These are phyloP conservation scores for Polydrusus pterygomalis DNA, from an alignment of 2,888 invertebrate species.

Conservation along the genomic window DNA sequence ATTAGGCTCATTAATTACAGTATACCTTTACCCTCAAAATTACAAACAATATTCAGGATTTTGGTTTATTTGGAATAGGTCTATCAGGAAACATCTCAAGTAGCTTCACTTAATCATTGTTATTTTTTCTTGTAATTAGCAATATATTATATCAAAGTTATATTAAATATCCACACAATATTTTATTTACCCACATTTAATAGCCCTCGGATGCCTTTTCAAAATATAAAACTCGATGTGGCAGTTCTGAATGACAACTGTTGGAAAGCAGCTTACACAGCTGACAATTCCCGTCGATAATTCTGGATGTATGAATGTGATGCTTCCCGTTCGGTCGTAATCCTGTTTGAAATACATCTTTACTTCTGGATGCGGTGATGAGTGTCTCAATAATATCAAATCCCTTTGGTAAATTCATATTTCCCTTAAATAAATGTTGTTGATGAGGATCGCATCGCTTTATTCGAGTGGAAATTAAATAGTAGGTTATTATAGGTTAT, in stretches of 20 bases:
- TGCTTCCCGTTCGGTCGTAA: conserved; percentile 22
- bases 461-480: conserved; percentile 37
- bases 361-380: conserved; percentile 20
- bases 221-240: conserved; percentile 11
- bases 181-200: not conserved
- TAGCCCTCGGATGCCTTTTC: not conserved
- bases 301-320: conserved; percentile 36
- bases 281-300: conserved; percentile 39
- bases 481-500: not conserved
- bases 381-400: conserved; percentile 28
- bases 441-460: conserved; percentile 12
- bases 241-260: conserved; percentile 31
- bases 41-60: too few species aligned
- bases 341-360: conserved; percentile 41
- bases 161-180: not conserved
- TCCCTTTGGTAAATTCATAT: conserved; percentile 37
- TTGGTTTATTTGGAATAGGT: too few species aligned
- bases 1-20: too few species aligned
- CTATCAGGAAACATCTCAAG: too few species aligned
- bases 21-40: too few species aligned
- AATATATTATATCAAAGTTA: too few species aligned
- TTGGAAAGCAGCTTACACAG: conserved; percentile 41
- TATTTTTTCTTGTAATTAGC: too few species aligned
- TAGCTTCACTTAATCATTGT: not conserved
- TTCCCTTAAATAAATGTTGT: conserved; percentile 37